These are phyloP conservation scores for Lomographa bimaculata DNA, from an alignment of 2,888 invertebrate species.

Conservation along the genomic window DNA sequence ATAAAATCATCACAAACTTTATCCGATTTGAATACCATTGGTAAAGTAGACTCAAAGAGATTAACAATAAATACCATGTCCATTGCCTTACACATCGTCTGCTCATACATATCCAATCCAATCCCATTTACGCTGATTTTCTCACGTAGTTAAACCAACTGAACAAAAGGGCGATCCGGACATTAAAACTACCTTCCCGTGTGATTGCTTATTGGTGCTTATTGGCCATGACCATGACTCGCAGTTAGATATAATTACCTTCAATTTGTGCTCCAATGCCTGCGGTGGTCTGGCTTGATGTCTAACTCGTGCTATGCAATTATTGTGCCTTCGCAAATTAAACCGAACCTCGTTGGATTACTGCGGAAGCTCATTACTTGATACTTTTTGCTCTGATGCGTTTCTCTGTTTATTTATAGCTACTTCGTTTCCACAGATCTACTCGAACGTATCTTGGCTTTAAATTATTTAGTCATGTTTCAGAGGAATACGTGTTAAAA, in stretches of 20 bases:
- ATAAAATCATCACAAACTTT: too few species aligned
- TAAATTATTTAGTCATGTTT: too few species aligned
- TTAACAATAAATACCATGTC: too few species aligned
- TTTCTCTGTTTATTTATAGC: conserved; percentile 26
- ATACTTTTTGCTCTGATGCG: conserved; percentile 30
- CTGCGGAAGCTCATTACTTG: conserved; percentile 49
- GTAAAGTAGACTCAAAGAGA: too few species aligned
- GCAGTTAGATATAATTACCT: conserved; percentile 81
- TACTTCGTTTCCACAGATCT: conserved; percentile 3
- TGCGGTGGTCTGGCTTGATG: conserved; percentile 66
- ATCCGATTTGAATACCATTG: too few species aligned
- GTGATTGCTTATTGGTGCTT: conserved; percentile 79
- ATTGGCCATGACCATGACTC: conserved; percentile 81
- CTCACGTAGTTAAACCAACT: too few species aligned
- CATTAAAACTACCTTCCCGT: conserved; percentile 68
- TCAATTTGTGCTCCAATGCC: conserved; percentile 76
- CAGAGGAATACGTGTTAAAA: too few species aligned
- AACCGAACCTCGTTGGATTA: conserved; percentile 51
- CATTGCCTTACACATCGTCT: too few species aligned
- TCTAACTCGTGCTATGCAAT: conserved; percentile 59
- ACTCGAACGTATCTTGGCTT: too few species aligned
- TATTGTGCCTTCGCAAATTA: conserved; percentile 67
- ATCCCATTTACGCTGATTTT: too few species aligned
- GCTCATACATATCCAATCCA: too few species aligned
- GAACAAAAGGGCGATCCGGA: conserved; percentile 35